Base-by-base conservation (phyloP, 2,888 invertebrate species). In the Mesorhabditis belari region DNA sequence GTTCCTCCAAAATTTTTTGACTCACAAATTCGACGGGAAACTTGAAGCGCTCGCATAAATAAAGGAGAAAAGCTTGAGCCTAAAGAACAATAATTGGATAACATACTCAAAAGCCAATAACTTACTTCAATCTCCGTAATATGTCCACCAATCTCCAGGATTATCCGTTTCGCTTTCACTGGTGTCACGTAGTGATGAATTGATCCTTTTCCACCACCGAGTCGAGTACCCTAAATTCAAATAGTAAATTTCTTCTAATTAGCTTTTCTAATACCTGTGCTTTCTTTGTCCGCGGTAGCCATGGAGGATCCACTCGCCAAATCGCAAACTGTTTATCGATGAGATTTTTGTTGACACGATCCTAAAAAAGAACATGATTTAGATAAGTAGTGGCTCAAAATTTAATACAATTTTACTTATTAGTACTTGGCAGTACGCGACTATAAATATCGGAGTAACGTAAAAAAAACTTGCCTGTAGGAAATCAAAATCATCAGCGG, bases 141-240 rank as follows among this genome's bases (percentile, higher is more conserved):
- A 81, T 87, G 86, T 35, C 98, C 98, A 26, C 89, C 95, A 55
- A 99, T 82, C 86, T 99, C 98, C 0, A 99, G 67, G 63, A 99
- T 90, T 24, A 99, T 87, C 74, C 96, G 86, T 52, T 90, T 91
- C 28, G 89, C 86, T 85, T 89, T 92, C 3, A 99, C 83, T 0
- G 98, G 98, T 1, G 93, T 92, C 0, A 90, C 91, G 82, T 94
- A 99, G 82, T 93, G 91, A 81, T 94, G 89, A 62, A 99, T 93
- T 0, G 88, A 85, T 5, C 91, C 92, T 85, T 98, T 98, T 17
- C 96, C 96, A 69, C 93, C 92, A 62, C 77, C 77, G 6, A 78
- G 64, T 29, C 75, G 66, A 5, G 74, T 71, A 91, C 90, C 85
- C 87, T 81, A 62, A 77, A 80, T 3, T 73, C 61, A 69, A 26